Conservation (phyloP, 2,113 vertebrate species). For the Danionella cerebrum region DNA sequence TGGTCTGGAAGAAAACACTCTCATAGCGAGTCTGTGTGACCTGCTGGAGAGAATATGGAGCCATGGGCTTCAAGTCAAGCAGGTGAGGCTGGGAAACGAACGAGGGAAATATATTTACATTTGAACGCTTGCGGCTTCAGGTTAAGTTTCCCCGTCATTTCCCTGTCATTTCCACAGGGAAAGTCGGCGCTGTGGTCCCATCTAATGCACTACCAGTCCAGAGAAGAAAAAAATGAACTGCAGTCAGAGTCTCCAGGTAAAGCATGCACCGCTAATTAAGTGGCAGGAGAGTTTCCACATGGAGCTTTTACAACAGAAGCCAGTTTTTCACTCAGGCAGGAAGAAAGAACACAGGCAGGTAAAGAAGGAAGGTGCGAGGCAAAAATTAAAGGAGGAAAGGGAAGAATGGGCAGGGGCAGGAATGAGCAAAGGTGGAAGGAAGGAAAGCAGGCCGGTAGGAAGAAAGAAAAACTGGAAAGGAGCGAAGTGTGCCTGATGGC, state of each 20-base stretch:
- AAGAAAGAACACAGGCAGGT: too few relatives aligned
- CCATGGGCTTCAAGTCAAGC: slow-evolving; percentile 90
- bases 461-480: too few relatives aligned
- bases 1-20: slow-evolving; percentile 87
- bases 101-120: neutral
- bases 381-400: too few relatives aligned
- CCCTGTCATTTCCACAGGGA: slow-evolving; percentile 63
- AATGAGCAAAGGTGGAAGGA: too few relatives aligned
- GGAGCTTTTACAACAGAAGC: too few relatives aligned
- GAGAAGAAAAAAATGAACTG: slow-evolving; percentile 77
- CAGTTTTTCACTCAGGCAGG: too few relatives aligned
- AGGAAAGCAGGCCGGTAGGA: too few relatives aligned
- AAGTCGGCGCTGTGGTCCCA: slow-evolving; percentile 97
- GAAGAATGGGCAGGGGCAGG: too few relatives aligned
- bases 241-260: slow-evolving; percentile 76
- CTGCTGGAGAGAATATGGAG: slow-evolving; percentile 96
- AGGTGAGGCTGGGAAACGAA: slow-evolving; percentile 62
- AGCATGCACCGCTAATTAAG: too few relatives aligned
- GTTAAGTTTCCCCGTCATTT: neutral
- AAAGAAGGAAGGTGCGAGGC: too few relatives aligned
- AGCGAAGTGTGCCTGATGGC: too few relatives aligned
- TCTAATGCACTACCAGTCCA: slow-evolving; percentile 86
- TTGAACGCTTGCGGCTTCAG: neutral
- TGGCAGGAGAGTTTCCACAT: too few relatives aligned
- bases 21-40: slow-evolving; percentile 93